A percentile compares a stretch with the other conserved stretches of the same genome.
These are phyloP conservation scores for Neostethus bicornis DNA, from an alignment of 2,797 vertebrate species.

Conservation along the genomic window DNA sequence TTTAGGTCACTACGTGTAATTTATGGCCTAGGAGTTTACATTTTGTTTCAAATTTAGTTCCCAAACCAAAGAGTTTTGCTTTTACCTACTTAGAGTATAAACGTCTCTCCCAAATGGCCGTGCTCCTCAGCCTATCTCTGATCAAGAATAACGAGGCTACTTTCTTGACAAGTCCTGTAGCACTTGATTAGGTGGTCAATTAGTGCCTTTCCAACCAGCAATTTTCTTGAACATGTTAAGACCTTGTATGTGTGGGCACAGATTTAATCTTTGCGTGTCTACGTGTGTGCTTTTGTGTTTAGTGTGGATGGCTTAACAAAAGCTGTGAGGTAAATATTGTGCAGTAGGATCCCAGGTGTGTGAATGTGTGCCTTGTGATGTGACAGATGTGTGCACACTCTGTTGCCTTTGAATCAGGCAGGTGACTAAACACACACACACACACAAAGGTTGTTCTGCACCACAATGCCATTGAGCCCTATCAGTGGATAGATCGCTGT, in stretches of 20 bases:
- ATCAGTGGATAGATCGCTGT: conserved; percentile 48
- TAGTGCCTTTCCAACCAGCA: no score
- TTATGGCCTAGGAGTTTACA: not conserved
- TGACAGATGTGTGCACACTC: conserved; percentile 56
- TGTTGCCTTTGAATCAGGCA: conserved; percentile 68
- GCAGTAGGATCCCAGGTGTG: conserved; percentile 52
- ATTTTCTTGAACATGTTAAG: conserved; percentile 42
- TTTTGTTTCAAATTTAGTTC: not conserved
- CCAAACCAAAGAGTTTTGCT: conserved; percentile 1
- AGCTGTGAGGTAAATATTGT: conserved; percentile 48
- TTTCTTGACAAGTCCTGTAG: no score
- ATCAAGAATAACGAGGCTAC: no score
- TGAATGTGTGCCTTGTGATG: conserved; percentile 33
- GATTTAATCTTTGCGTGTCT: conserved; percentile 12
- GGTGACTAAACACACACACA: conserved; percentile 59
- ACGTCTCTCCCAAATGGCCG: no score
- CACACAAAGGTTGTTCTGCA: conserved; percentile 32
- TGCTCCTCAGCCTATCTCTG: no score
- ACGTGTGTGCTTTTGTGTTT: conserved; percentile 30
- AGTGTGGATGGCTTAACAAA: conserved; percentile 47
- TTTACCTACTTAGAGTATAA: no score
- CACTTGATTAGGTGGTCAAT: no score
- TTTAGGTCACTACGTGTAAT: conserved; percentile 24
- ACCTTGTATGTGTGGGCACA: conserved; percentile 27
- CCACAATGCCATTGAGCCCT: conserved; percentile 41